phyloP scores from a whole-genome alignment of 2,888 invertebrate genomes.

The Lapara coniferarum region DNA sequence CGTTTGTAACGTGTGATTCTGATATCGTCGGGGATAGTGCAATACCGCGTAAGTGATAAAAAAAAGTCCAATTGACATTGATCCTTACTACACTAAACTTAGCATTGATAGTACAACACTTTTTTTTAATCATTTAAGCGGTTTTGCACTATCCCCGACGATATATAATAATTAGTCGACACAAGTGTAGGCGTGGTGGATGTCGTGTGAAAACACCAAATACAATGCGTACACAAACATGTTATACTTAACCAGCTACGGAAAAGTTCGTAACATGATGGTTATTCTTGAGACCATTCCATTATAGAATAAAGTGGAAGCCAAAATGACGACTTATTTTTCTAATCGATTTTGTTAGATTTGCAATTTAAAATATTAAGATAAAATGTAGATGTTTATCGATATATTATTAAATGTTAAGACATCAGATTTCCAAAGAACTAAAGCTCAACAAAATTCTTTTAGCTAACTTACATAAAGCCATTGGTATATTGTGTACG shows the following conservation, averaged over 20 bases:
- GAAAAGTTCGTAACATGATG: slow-evolving; percentile 58
- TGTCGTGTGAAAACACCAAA: slow-evolving; percentile 9
- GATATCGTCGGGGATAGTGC: too few species aligned
- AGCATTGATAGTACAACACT: too few species aligned
- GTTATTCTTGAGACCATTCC: slow-evolving; percentile 81
- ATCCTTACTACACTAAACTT: too few species aligned
- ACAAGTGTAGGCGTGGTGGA: neutral
- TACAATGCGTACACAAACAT: slow-evolving; percentile 35
- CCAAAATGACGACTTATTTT: slow-evolving; percentile 83
- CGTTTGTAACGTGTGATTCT: neutral
- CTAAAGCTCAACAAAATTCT: slow-evolving; percentile 78
- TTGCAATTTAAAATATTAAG: slow-evolving; percentile 73
- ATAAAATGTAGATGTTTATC: slow-evolving; percentile 78
- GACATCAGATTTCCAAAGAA: slow-evolving; percentile 81
- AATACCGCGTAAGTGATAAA: too few species aligned
- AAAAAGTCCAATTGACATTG: too few species aligned
- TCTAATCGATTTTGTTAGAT: slow-evolving; percentile 81
- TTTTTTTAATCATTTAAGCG: too few species aligned
- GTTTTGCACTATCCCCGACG: too few species aligned
- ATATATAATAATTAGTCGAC: neutral
- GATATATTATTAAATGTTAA: slow-evolving; percentile 68
- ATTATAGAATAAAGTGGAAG: slow-evolving; percentile 78
- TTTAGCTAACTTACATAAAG: slow-evolving; percentile 65
- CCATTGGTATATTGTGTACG: slow-evolving; percentile 38
- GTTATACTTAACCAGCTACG: slow-evolving; percentile 52